Base-by-base conservation (phyloP, 2,797 vertebrate genomes). In the Anabacerthia variegaticeps region DNA sequence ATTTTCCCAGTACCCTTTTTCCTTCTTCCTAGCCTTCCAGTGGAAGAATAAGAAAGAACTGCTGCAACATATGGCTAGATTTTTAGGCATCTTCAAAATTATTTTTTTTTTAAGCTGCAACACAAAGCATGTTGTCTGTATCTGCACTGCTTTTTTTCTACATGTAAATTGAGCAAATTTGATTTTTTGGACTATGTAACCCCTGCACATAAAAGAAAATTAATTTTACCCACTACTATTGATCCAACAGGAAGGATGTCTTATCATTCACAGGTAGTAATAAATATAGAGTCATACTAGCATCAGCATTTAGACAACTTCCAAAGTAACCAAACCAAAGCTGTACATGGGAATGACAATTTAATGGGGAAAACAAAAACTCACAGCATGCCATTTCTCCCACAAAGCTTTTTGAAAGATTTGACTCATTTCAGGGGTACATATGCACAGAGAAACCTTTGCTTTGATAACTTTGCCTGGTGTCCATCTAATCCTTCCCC, bases 21-120 rank as follows among this genome's bases (percentile, higher is more conserved):
- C 3, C 21, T 10, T 5, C 2, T 23, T 6, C 11, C 2, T 19
- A 51, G 1, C 3, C 20, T 85, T 62, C 27, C 15, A 68, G 14
- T 7, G 34, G 24, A 56, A 82, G 27, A 83, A 54, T 5, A 52
- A 4, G 32, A 82, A 89, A 69, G 27, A 76, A 7, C 2, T n/a
- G 14, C 13, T 65, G 30, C 17, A 86, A 72, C 75, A 62, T 0
- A 26, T 6, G 51, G 37, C 16, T 32, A 39, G 2, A 2, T 14
- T 83, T 83, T 56, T 44, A 52, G 6, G 7, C 32, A 49, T 44
- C 23, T 69, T 77, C 32, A 44, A 78, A 56, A 61, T 61, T 34
- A n/a, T n/a, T n/a, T n/a, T 27, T 13, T 65, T 65, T 43, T 65
- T 24, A 89, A 65, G 30, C 43, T 81, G 43, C 23, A 76, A 69